Percentiles rank a stretch among this genome's conserved stretches.
phyloP scores from a whole-genome alignment of 1,140 invertebrate species.

The Pteromalus puparum region DNA sequence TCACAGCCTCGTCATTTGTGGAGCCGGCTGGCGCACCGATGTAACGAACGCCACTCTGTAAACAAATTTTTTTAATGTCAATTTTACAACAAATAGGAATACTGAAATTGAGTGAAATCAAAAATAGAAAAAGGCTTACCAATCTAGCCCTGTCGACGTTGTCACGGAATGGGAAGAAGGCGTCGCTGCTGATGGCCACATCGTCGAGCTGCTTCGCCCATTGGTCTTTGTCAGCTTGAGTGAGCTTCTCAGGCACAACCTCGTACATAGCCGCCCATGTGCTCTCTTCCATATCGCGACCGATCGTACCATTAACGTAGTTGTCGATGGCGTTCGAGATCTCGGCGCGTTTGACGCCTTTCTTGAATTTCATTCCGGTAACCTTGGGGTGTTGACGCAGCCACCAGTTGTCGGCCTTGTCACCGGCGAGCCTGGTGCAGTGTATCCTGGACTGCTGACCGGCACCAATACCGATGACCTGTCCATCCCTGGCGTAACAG shows the following conservation, averaged over 20 bases:
- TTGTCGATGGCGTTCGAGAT: conserved; percentile 97
- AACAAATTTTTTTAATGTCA: conserved; percentile 63
- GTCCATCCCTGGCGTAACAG: conserved; percentile 92
- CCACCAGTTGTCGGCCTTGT: conserved; percentile 99
- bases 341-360: conserved; percentile 92
- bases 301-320: conserved; percentile 93
- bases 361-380: conserved; percentile 90
- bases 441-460: conserved; percentile 98
- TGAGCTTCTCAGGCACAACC: conserved; percentile 81
- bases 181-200: conserved; percentile 97
- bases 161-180: conserved; percentile 98
- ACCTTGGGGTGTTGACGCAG: conserved; percentile 94
- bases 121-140: conserved; percentile 75
- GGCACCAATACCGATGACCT: conserved; percentile 97
- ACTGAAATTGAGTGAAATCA: not conserved
- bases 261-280: conserved; percentile 86
- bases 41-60: conserved; percentile 94
- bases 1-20: conserved; percentile 93
- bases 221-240: conserved; percentile 82
- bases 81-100: conserved; percentile 41
- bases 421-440: conserved; percentile 96
- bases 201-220: conserved; percentile 89
- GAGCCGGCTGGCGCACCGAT: conserved; percentile 96
- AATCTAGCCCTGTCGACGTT: conserved; percentile 95
- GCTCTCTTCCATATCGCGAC: conserved; percentile 81